Evolutionary conservation across 2,113 vertebrate genomes (phyloP), one percentile per base, ranked within the genome.

Genomic region (Lamprologus callipterus): DNA sequence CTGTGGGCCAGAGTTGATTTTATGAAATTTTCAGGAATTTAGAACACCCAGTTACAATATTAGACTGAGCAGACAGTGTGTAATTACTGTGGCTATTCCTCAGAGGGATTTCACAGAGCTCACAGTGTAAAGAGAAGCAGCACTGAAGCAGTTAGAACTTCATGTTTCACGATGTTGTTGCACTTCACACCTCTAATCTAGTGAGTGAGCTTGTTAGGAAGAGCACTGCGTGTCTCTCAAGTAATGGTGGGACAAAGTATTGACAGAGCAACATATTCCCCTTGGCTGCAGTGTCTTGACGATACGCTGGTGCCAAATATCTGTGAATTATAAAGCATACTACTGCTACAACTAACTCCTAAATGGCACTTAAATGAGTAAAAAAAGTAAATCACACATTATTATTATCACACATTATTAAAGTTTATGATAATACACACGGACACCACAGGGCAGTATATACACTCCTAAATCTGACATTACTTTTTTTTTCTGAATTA

Each of bases 71-170:
- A 80, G 87, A 54, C 81, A 80, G 75, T 81, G 83, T 88, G 83
- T 84, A 93, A 90, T 93, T 88, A 86, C 70, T 90, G 79, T 23
- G 49, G 82, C 82, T 91, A 42, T 80, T 89, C 65, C 87, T 88
- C 47, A 70, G 65, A 84, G 81, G 54, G 45, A 33, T 90, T 84
- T 75, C 42, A 54, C 53, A 54, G 73, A 82, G 35, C 79, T 80
- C 54, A 17, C 35, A 53, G 60, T 83, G n/a, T 55, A 10, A 53
- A 33, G 73, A 86, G 78, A 40, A 42, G 65, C 12, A 3, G 42
- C 21, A 7, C 57, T 26, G 70, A 70, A 26, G 26, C 68, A 35
- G 23, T 21, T 73, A 70, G 82, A 80, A 81, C 81, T 88, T 89
- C 82, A 10, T 75, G 84, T 87, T 84, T 83, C 85, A 83, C 83